phyloP scores from a whole-genome alignment of 2,888 invertebrate species.

The Eupeodes latifasciatus region DNA sequence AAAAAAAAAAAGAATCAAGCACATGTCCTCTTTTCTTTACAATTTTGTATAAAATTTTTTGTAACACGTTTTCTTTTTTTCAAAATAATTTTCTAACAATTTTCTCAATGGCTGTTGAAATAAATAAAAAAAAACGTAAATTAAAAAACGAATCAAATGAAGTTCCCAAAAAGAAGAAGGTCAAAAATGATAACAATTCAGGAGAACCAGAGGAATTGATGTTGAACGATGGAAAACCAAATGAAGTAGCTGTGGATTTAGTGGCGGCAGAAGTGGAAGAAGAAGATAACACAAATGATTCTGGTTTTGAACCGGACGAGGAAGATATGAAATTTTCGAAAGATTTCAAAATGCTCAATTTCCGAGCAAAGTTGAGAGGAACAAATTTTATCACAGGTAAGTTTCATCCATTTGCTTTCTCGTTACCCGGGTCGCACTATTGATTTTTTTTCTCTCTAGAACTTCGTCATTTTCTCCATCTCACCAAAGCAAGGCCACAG shows the following conservation, averaged over 20 bases:
- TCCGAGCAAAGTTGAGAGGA: conserved; percentile 86
- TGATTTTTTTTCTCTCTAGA: conserved; percentile 83
- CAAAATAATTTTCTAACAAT: not conserved
- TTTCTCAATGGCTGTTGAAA: conserved; percentile 57
- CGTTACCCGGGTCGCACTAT: not conserved
- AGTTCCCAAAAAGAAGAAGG: conserved; percentile 55
- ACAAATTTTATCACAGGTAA: conserved; percentile 86
- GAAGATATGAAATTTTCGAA: conserved; percentile 79
- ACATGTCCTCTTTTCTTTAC: conserved; percentile 2
- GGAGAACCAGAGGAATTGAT: conserved; percentile 4
- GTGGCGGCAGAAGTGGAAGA: conserved; percentile 21
- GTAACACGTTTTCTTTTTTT: conserved; percentile 24
- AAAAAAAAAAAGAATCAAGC: conserved; percentile 15
- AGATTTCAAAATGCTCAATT: conserved; percentile 86
- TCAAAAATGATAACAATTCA: conserved; percentile 53
- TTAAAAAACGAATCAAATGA: conserved; percentile 18
- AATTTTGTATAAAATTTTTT: not conserved
- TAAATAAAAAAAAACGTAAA: conserved; percentile 66
- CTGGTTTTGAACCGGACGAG: conserved; percentile 78
- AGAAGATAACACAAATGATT: conserved; percentile 78
- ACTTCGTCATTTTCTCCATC: conserved; percentile 87
- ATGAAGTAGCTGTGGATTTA: not conserved
- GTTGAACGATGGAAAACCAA: not conserved
- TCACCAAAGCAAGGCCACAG: conserved; percentile 85
- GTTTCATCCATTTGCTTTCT: conserved; percentile 51